Conservation (phyloP, 2,113 vertebrate species). For the Typhlomys cinereus region DNA sequence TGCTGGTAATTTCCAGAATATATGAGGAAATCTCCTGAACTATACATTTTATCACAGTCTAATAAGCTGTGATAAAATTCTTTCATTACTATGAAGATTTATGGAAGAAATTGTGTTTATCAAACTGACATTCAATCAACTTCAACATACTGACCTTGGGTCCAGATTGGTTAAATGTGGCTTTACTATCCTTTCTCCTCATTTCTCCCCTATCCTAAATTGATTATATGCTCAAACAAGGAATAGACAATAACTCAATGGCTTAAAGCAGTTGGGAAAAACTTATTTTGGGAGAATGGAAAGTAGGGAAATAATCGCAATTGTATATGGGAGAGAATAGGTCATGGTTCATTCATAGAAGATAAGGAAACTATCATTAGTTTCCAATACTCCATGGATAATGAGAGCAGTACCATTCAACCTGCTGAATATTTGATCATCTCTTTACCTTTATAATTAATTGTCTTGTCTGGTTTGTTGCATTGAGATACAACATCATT, state of each 20-base stretch:
- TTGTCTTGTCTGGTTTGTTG: neutral
- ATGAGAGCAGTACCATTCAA: neutral
- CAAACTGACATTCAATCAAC: constrained; percentile 23
- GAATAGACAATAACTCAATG: neutral
- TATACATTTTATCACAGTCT: constrained; percentile 75
- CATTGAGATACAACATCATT: neutral
- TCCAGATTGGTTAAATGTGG: neutral
- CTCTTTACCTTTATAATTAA: neutral
- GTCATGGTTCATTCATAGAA: neutral
- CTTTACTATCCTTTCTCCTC: neutral
- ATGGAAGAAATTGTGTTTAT: constrained; percentile 58
- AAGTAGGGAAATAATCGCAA: neutral
- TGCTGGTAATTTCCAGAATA: constrained; percentile 76
- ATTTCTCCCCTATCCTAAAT: neutral
- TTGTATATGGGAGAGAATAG: neutral
- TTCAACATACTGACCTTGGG: neutral
- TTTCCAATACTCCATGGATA: neutral
- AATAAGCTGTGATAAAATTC: constrained; percentile 73
- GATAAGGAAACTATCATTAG: neutral
- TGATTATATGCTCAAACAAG: neutral
- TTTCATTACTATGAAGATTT: constrained; percentile 62
- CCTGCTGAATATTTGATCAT: neutral
- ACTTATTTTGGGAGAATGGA: neutral
- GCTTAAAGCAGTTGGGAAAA: neutral
- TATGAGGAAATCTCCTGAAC: constrained; percentile 72